Evolutionary conservation across 2,797 vertebrate genomes (phyloP), one percentile per base, ranked within the genome.

Genomic region (Austrolebias charrua): DNA sequence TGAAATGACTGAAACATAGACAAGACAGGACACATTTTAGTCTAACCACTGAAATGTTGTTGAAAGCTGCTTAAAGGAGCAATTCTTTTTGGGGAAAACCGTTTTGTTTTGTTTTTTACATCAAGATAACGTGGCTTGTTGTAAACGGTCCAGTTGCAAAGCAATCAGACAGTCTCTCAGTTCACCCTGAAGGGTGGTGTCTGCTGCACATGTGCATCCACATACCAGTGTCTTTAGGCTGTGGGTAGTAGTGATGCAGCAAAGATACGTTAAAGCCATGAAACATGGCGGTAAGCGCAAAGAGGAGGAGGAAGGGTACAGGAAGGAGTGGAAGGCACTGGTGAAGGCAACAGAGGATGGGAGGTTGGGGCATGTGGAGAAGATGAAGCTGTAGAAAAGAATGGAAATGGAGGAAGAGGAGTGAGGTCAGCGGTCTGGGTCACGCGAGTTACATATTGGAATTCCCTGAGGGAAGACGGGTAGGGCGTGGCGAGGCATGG

Each of bases 391-490:
- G 24, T 20, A 19, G 45, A 77, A 60, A 81, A 80, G 76, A 85
- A 80, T 78, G 79, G 76, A 42, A 55, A 38, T 44, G 58, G 57
- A 71, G 78, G 63, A 73, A 79, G 47, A 73, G 53, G 75, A 73
- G 72, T 69, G 65, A 67, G 86, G 86, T 87, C 85, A 80, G 69
- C 55, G 69, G 81, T 75, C 76, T 72, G 71, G 82, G 86, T 85
- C 82, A 89, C 85, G 83, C 80, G 75, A 90, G 82, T 71, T 44
- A 43, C 81, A 79, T 71, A 77, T 10, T 81, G 74, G 75, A 88
- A 84, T 86, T 71, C 80, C 80, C 69, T 74, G 69, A 67, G 84
- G 80, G 69, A 71, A 66, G 60, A 81, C 65, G 69, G 69, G 65
- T 66, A 55, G 82, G 80, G 79, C 0, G 61, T 80, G 81, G 79